Percentiles rank a stretch among this genome's conserved stretches.
These are phyloP conservation scores for Euthynnus affinis DNA, from an alignment of 2,797 vertebrate genomes.

Conservation along the genomic window DNA sequence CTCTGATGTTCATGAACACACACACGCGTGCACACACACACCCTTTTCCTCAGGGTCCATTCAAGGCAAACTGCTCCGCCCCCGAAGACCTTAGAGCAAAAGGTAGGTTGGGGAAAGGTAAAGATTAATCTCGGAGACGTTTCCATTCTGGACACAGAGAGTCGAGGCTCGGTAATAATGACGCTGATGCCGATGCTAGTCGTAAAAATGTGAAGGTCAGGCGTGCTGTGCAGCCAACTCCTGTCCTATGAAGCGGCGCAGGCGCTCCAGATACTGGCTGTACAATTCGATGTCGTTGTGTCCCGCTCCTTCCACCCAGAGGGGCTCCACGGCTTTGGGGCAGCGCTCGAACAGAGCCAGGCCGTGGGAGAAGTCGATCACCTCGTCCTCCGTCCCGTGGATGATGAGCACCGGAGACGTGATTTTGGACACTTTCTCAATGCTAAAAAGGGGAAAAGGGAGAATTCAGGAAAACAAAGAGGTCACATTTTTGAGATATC, in stretches of 20 bases:
- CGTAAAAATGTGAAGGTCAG: conserved; percentile 68
- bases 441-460: conserved; percentile 79
- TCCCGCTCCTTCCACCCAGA: conserved; percentile 96
- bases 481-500: not conserved
- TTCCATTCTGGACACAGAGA: conserved; percentile 23
- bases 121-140: conserved; percentile 9
- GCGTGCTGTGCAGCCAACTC: conserved; percentile 88
- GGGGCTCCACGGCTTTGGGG: conserved; percentile 94
- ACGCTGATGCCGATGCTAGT: not conserved
- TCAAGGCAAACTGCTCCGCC: conserved; percentile 9
- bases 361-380: conserved; percentile 96
- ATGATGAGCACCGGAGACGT: conserved; percentile 95
- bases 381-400: conserved; percentile 95
- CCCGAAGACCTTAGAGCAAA: not conserved
- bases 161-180: not conserved
- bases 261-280: conserved; percentile 95
- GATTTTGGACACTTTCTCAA: conserved; percentile 96
- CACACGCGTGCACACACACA: too few relatives aligned
- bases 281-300: conserved; percentile 97
- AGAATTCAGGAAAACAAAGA: not conserved
- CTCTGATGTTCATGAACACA: conserved; percentile 28
- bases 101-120: conserved; percentile 9
- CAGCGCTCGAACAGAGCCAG: conserved; percentile 95
- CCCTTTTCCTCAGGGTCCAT: conserved; percentile 10
- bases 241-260: conserved; percentile 93